Conservation (phyloP, 2,113 vertebrate species). For the Ammodytes dubius region DNA sequence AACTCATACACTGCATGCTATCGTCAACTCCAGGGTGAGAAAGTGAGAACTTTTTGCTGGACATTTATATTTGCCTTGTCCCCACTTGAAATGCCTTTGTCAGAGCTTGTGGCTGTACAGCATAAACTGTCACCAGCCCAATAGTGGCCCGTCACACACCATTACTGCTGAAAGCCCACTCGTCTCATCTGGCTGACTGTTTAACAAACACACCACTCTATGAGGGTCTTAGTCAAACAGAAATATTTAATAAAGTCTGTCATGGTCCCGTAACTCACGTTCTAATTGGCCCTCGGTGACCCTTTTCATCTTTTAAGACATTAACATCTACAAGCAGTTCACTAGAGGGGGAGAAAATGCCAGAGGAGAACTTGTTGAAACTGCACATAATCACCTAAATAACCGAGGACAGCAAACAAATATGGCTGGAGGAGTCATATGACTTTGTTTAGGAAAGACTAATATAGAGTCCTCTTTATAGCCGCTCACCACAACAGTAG, state of each 20-base stretch:
- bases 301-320: slow-evolving; percentile 40
- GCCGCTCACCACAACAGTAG: not conserved
- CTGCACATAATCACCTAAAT: not conserved
- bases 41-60: slow-evolving; percentile 9
- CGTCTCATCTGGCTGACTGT: slow-evolving; percentile 51
- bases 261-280: slow-evolving; percentile 59
- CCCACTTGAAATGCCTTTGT: slow-evolving; percentile 18
- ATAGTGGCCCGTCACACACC: slow-evolving; percentile 58
- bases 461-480: not conserved
- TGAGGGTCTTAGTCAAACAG: slow-evolving; percentile 67
- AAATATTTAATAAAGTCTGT: slow-evolving; percentile 70
- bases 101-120: slow-evolving; percentile 23
- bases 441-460: slow-evolving; percentile 26
- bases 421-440: slow-evolving; percentile 4
- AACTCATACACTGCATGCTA: not conserved
- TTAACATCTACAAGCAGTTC: slow-evolving; percentile 1
- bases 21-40: slow-evolving; percentile 18
- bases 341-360: not conserved
- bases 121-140: slow-evolving; percentile 46
- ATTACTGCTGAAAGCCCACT: slow-evolving; percentile 62
- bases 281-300: slow-evolving; percentile 49
- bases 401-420: slow-evolving; percentile 18
- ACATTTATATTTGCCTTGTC: slow-evolving; percentile 14
- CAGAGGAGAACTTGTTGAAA: not conserved
- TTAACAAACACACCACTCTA: slow-evolving; percentile 58